phyloP scores from a whole-genome alignment of 2,113 vertebrate genomes.

The Taxidea taxus region DNA sequence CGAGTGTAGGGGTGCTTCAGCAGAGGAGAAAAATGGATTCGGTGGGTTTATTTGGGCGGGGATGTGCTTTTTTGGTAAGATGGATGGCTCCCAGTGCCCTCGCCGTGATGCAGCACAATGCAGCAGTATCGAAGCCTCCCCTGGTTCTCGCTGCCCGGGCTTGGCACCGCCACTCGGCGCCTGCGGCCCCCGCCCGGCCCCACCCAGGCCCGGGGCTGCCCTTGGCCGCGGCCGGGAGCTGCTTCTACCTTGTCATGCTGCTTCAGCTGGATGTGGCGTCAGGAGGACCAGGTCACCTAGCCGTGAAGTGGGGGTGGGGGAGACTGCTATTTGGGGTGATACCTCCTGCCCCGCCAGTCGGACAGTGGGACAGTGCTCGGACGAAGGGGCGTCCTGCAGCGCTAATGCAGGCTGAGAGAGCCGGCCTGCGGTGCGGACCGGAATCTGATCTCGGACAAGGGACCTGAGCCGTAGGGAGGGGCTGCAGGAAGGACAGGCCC shows the following conservation, averaged over 20 bases:
- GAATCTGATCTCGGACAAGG: conserved; percentile 42
- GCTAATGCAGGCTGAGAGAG: conserved; percentile 66
- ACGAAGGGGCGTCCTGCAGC: conserved; percentile 56
- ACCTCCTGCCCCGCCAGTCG: background rate
- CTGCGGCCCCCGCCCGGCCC: conserved; percentile 71
- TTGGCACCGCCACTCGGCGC: conserved; percentile 64
- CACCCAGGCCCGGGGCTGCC: conserved; percentile 71
- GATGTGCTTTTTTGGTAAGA: conserved; percentile 60
- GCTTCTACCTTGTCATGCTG: background rate
- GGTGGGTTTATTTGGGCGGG: background rate
- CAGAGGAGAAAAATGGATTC: background rate
- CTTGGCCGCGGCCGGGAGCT: background rate
- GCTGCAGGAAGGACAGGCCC: conserved; percentile 43
- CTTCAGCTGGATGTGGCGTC: background rate
- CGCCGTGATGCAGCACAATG: conserved; percentile 81
- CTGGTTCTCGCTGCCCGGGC: conserved; percentile 38
- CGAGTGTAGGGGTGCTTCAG: background rate
- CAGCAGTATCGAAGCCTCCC: conserved; percentile 62
- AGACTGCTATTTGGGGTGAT: background rate
- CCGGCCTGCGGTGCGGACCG: conserved; percentile 38
- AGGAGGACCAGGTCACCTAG: background rate
- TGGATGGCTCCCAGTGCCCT: conserved; percentile 64
- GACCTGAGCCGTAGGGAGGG: conserved; percentile 62
- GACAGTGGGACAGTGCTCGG: background rate
- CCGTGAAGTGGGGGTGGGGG: background rate